Evolutionary conservation across 2,888 invertebrate genomes (phyloP).

Genomic region (Tryphoninae sp.): DNA sequence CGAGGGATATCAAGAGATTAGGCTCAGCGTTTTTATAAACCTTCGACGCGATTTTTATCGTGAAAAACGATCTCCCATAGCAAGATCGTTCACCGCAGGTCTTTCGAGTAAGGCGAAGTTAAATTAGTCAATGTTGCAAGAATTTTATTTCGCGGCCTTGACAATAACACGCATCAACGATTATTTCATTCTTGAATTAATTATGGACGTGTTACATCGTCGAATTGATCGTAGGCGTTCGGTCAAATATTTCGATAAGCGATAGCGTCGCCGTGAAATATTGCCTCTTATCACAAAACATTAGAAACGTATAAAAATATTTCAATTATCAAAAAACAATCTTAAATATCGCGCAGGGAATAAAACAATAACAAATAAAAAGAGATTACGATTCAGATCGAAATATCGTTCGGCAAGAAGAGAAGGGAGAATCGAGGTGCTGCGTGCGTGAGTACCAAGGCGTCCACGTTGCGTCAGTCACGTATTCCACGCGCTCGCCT

Average conservation of each 20-base stretch:
- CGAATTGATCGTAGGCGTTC: neutral
- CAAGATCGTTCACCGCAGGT: neutral
- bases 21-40: neutral
- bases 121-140: neutral
- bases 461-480: constrained; percentile 63
- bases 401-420: constrained; percentile 12
- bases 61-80: neutral
- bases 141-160: neutral
- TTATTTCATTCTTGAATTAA: neutral
- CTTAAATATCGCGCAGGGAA: neutral
- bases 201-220: neutral
- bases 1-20: neutral
- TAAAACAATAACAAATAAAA: neutral
- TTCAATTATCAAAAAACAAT: neutral
- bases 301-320: too few species aligned
- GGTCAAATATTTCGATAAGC: too few species aligned
- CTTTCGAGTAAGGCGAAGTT: too few species aligned
- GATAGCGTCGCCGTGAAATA: too few species aligned
- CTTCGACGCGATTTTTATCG: neutral
- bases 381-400: neutral
- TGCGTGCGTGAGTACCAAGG: constrained; percentile 35
- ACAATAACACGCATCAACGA: neutral
- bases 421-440: constrained; percentile 9
- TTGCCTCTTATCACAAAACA: too few species aligned
- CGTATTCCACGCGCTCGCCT: constrained; percentile 54